Conservation (phyloP, 2,888 invertebrate species). For the Lamellibrachia columna region DNA sequence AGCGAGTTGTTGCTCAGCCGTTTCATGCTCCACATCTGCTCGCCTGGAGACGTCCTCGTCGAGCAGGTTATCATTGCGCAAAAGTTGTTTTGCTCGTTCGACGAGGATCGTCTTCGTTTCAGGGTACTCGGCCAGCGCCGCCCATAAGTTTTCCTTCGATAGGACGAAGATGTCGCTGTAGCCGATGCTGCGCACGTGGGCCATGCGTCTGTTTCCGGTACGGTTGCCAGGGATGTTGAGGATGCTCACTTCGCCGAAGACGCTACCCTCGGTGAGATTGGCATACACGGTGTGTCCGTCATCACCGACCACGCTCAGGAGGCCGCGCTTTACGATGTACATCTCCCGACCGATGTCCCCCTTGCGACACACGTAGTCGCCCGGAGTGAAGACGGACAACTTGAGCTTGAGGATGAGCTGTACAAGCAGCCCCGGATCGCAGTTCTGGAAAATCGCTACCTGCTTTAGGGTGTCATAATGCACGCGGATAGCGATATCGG, state of each 20-base stretch:
- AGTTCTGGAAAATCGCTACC: conserved; percentile 59
- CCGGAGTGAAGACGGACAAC: conserved; percentile 92
- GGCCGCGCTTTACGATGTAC: conserved; percentile 94
- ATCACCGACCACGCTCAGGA: conserved; percentile 88
- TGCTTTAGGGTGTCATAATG: conserved; percentile 55
- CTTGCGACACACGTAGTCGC: conserved; percentile 94
- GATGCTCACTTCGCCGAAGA: conserved; percentile 91
- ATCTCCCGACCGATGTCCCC: conserved; percentile 97
- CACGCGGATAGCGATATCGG: conserved; percentile 59
- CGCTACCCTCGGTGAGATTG: conserved; percentile 89
- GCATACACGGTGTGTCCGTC: conserved; percentile 82
- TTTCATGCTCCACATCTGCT: conserved; percentile 66
- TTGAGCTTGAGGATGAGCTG: conserved; percentile 90
- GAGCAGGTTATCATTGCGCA: conserved; percentile 66
- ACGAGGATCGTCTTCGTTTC: conserved; percentile 67
- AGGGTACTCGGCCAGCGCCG: conserved; percentile 75
- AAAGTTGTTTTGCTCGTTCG: conserved; percentile 69
- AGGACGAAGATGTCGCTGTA: conserved; percentile 90
- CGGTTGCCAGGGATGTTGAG: conserved; percentile 92
- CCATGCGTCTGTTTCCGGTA: conserved; percentile 92
- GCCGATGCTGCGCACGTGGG: conserved; percentile 82
- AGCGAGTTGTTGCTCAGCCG: conserved; percentile 78
- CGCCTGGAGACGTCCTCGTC: conserved; percentile 66
- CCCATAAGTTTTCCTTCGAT: conserved; percentile 88
- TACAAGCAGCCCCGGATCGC: conserved; percentile 83